Evolutionary conservation across 2,113 vertebrate genomes (phyloP).

Genomic region (Excalfactoria chinensis): DNA sequence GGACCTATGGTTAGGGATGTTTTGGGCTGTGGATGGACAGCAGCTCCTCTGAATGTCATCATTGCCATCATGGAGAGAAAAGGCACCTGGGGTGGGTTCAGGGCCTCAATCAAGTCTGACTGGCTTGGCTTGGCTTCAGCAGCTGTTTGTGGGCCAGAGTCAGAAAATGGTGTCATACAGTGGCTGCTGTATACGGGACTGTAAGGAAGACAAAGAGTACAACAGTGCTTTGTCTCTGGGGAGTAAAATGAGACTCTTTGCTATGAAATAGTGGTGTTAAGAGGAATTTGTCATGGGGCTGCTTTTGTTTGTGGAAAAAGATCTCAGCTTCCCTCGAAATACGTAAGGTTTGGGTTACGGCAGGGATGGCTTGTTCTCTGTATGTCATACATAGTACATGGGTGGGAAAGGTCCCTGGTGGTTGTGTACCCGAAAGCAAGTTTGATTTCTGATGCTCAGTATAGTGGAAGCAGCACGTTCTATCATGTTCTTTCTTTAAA

Average conservation of each 20-base stretch:
- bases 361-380: neutral
- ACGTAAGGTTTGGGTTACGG: neutral
- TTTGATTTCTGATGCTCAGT: neutral
- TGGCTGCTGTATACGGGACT: neutral
- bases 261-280: neutral
- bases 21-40: neutral
- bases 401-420: neutral
- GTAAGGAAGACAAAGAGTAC: neutral
- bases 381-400: neutral
- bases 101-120: neutral
- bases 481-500: neutral
- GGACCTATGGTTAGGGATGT: neutral
- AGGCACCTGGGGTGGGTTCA: neutral
- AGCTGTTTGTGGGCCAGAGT: neutral
- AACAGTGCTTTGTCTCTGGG: neutral
- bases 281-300: neutral
- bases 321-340: neutral
- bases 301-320: neutral
- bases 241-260: neutral
- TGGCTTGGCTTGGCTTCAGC: neutral
- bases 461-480: neutral
- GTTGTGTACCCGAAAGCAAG: neutral
- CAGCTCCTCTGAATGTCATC: neutral
- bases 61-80: neutral
- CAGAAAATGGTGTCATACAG: neutral